Evolutionary conservation across 1,140 invertebrate genomes (phyloP).

Genomic region (Holotrichia oblita): DNA sequence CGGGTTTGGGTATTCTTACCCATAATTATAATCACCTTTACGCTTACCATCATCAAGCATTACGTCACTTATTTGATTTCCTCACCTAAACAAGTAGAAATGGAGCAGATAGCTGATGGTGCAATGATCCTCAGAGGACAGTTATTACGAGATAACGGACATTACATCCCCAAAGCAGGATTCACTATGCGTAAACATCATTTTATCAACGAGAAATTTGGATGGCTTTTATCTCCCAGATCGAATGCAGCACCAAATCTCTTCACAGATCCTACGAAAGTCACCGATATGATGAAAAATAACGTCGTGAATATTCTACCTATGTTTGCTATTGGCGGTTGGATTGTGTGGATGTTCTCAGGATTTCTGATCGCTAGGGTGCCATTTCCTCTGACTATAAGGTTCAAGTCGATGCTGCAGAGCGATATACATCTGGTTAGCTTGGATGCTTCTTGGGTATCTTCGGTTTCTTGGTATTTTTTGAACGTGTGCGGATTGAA

Average conservation of each 20-base stretch:
- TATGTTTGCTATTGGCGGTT: conserved; percentile 97
- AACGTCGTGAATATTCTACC: conserved; percentile 97
- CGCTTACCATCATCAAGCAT: conserved; percentile 94
- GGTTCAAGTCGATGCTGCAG: conserved; percentile 99
- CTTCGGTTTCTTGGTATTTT: conserved; percentile 99
- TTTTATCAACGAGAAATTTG: conserved; percentile 92
- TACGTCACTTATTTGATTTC: conserved; percentile 95
- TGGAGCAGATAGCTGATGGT: conserved; percentile 95
- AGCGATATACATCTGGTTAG: conserved; percentile 92
- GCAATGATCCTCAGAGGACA: conserved; percentile 73
- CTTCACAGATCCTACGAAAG: conserved; percentile 94
- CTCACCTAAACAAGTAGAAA: conserved; percentile 93
- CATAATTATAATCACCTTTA: conserved; percentile 95
- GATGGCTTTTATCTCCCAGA: conserved; percentile 84
- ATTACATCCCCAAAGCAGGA: conserved; percentile 90
- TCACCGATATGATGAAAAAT: conserved; percentile 98
- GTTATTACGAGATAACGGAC: conserved; percentile 93
- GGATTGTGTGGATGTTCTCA: conserved; percentile 99
- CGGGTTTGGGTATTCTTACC: conserved; percentile 97
- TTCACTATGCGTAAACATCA: conserved; percentile 92
- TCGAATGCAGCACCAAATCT: conserved; percentile 85
- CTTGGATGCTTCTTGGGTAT: conserved; percentile 98
- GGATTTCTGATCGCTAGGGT: conserved; percentile 97
- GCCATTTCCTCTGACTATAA: conserved; percentile 94
- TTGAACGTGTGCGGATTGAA: conserved; percentile 97